A percentile compares a stretch with the other conserved stretches of the same genome.
These are phyloP conservation scores for Zaprionus davidi DNA, from an alignment of 1,140 invertebrate species.

Conservation along the genomic window DNA sequence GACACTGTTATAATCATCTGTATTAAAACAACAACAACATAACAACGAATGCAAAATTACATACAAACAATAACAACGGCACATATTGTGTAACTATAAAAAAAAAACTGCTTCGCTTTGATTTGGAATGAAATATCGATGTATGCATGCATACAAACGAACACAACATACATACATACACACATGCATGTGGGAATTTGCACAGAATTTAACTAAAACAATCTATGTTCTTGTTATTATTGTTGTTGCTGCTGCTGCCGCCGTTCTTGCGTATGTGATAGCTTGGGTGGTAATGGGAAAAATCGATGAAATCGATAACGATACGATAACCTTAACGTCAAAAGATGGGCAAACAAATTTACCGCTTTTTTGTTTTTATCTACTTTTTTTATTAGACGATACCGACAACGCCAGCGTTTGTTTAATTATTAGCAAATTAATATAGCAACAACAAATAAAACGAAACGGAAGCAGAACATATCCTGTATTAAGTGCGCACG, in stretches of 20 bases:
- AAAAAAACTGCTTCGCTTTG: conserved; percentile 25
- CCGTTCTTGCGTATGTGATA: background rate
- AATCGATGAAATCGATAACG: conserved; percentile 74
- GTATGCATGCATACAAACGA: background rate
- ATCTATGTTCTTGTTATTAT: conserved; percentile 8
- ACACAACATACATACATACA: background rate
- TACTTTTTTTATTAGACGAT: conserved; percentile 29
- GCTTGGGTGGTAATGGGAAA: conserved; percentile 34
- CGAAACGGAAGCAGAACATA: conserved; percentile 26
- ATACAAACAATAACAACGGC: conserved; percentile 34
- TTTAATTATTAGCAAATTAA: conserved; percentile 45
- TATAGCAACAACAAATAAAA: conserved; percentile 31
- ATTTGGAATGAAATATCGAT: conserved; percentile 29
- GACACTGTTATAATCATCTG: conserved; percentile 63
- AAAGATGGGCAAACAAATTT: conserved; percentile 43
- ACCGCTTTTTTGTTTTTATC: conserved; percentile 57
- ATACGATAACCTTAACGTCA: conserved; percentile 51
- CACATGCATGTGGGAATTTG: background rate
- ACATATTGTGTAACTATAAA: conserved; percentile 64
- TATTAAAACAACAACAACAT: conserved; percentile 34
- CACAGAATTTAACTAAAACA: conserved; percentile 16
- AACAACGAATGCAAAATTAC: conserved; percentile 23
- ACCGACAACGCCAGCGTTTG: conserved; percentile 49
- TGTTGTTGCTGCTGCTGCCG: conserved; percentile 14
- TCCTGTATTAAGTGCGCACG: conserved; percentile 35